Percentiles rank a stretch among this genome's conserved stretches.
These are phyloP conservation scores for Bombus superbus DNA, from an alignment of 1,140 invertebrate species.

Conservation along the genomic window DNA sequence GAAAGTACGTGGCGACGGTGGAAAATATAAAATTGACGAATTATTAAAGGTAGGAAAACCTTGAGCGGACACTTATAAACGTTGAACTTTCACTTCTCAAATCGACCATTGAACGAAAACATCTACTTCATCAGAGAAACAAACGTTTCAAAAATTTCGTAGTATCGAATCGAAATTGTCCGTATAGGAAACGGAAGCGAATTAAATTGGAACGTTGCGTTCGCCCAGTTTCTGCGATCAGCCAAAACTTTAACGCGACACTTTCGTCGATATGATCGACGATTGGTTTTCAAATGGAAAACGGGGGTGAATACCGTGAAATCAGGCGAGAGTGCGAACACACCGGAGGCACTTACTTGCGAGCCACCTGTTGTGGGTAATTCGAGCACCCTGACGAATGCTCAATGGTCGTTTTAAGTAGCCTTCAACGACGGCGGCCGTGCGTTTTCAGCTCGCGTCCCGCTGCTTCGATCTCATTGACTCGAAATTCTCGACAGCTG, in stretches of 20 bases:
- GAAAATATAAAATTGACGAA: no score
- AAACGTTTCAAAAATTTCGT: no score
- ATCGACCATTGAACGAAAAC: not conserved
- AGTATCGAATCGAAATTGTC: no score
- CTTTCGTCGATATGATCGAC: not conserved
- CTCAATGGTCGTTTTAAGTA: constrained; percentile 64
- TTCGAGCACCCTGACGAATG: constrained; percentile 65
- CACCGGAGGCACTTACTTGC: constrained; percentile 67
- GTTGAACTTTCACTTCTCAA: not conserved
- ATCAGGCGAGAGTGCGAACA: not conserved
- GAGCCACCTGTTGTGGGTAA: constrained; percentile 78
- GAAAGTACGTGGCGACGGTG: no score
- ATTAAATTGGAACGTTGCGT: no score
- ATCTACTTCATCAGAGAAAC: not conserved
- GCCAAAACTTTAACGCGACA: not conserved
- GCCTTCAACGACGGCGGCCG: constrained; percentile 58
- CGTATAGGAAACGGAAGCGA: no score
- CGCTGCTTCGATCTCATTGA: constrained; percentile 60
- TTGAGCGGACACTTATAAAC: no score
- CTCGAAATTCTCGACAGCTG: constrained; percentile 49
- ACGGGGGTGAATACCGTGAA: not conserved
- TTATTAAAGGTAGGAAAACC: no score
- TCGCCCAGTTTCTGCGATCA: no score
- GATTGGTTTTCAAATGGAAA: not conserved
- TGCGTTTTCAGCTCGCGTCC: constrained; percentile 53